These are phyloP conservation scores for Sinonovacula constricta DNA, from an alignment of 1,140 invertebrate species.

Conservation along the genomic window DNA sequence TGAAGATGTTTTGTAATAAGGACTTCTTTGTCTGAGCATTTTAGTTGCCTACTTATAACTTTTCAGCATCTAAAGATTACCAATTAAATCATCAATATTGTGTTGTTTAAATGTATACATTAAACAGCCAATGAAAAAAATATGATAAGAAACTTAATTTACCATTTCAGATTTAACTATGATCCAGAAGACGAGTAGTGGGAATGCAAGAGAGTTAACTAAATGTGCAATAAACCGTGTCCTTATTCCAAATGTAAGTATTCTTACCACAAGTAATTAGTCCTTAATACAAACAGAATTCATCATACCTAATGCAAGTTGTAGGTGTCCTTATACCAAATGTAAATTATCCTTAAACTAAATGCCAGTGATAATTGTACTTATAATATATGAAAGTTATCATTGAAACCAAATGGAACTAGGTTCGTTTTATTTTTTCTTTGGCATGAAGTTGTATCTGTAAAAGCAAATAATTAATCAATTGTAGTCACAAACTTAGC, in stretches of 20 bases:
- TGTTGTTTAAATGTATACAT: too few relatives aligned
- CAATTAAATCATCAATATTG: too few relatives aligned
- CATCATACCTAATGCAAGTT: background rate
- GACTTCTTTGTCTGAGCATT: too few relatives aligned
- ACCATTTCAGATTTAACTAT: slow-evolving; percentile 85
- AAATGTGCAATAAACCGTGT: slow-evolving; percentile 90
- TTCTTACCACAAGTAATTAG: background rate
- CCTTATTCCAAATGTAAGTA: slow-evolving; percentile 87
- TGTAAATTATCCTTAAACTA: background rate
- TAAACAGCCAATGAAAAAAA: too few relatives aligned
- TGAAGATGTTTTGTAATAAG: too few relatives aligned
- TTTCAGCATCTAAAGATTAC: too few relatives aligned
- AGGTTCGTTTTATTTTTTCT: background rate
- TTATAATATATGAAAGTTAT: background rate
- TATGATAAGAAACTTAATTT: too few relatives aligned
- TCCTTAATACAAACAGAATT: background rate
- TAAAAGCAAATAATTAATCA: too few relatives aligned
- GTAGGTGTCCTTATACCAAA: background rate
- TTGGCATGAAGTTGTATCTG: background rate
- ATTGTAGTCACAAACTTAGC: too few relatives aligned
- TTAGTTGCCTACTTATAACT: too few relatives aligned
- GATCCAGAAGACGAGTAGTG: slow-evolving; percentile 92
- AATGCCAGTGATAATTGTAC: background rate
- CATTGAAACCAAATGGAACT: background rate
- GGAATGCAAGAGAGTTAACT: slow-evolving; percentile 88